phyloP scores from a whole-genome alignment of 1,140 invertebrate genomes.

The Octopus sinensis region DNA sequence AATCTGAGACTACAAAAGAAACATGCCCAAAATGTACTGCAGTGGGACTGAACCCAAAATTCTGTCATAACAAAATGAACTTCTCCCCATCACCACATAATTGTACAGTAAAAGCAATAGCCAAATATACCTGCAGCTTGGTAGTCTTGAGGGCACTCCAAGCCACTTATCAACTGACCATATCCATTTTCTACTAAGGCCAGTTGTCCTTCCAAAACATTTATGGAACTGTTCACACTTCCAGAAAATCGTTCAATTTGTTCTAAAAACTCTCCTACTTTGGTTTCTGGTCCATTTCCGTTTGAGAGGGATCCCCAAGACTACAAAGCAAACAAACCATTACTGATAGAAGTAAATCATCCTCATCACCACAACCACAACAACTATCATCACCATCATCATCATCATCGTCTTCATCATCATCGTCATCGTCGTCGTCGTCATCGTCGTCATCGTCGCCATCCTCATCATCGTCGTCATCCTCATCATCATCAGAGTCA shows the following conservation, averaged over 20 bases:
- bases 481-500: no score
- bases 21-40: no score
- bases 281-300: constrained; percentile 37
- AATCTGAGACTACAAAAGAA: no score
- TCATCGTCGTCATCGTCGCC: no score
- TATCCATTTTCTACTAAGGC: constrained; percentile 52
- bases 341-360: no score
- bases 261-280: constrained; percentile 56
- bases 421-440: no score
- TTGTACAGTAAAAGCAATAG: not conserved
- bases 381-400: no score
- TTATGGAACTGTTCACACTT: constrained; percentile 48
- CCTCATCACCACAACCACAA: no score
- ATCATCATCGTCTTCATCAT: no score
- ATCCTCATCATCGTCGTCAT: no score
- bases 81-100: not conserved
- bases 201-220: constrained; percentile 56
- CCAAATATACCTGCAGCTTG: constrained; percentile 47
- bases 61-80: not conserved
- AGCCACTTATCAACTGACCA: constrained; percentile 41
- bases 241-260: constrained; percentile 53
- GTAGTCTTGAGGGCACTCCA: constrained; percentile 53
- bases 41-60: no score
- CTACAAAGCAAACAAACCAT: not conserved
- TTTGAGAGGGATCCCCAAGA: constrained; percentile 42